Evolutionary conservation across 2,888 invertebrate genomes (phyloP), one percentile per base, ranked within the genome.

Genomic region (Abscondita cerata): DNA sequence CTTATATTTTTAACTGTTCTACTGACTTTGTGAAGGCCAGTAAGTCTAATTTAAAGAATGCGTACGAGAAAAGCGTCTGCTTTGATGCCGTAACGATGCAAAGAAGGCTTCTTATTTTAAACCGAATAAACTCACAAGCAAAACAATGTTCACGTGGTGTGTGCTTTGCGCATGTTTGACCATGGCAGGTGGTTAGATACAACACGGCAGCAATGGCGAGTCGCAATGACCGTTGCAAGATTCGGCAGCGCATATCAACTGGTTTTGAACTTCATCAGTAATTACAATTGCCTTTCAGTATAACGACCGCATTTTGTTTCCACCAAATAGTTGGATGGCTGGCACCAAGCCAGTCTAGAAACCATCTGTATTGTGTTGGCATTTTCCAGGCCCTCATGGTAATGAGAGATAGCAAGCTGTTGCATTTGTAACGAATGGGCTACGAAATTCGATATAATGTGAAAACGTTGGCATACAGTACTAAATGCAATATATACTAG

Each of bases 21-120:
- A 51, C 3, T 57, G n/a, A 40, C 40, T 12, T 16, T n/a, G n/a
- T n/a, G n/a, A 44, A 44, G 44, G 53, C 41, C 25, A 41, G 53
- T 34, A 40, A 38, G 34, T 33, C 34, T 33, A 33, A 16, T 34
- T 51, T 34, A 46, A 19, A 46, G n/a, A 19, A 9, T 25, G 31
- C n/a, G 15, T 15, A 40, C 13, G 2, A 6, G 15, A n/a, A n/a
- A 8, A 44, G 44, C 44, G n/a, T 18, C 44, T n/a, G n/a, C n/a
- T n/a, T n/a, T 18, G 44, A 44, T 18, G n/a, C 2, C 44, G 5
- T 11, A 8, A 1, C 6, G n/a, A 94, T 80, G 83, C 93, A 46
- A 87, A 89, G 73, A 87, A 90, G 87, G 89, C 91, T 0, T 86
- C 89, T 85, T 66, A 81, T 92, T 11, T 78, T 91, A 38, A 80